Conservation (phyloP, 2,797 vertebrate genomes). For the Characodon lateralis region DNA sequence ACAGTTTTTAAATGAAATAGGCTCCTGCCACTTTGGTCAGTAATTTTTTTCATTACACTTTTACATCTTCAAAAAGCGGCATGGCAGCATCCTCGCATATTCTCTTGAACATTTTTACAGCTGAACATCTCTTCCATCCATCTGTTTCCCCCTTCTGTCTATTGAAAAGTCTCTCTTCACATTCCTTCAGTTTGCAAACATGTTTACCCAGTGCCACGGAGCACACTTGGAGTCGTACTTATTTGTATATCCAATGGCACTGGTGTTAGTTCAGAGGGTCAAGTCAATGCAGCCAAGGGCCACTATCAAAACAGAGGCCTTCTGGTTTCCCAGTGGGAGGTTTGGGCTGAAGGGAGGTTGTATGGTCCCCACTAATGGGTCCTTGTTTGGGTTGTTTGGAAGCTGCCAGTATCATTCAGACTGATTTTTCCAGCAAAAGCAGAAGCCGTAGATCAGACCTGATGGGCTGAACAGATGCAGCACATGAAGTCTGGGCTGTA, state of each 20-base stretch:
- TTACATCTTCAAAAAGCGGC: background rate
- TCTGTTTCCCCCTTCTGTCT: constrained; percentile 11
- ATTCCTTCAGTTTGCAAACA: constrained; percentile 54
- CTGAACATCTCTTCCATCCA: background rate
- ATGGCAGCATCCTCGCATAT: background rate
- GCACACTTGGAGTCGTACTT: constrained; percentile 53
- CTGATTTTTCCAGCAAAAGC: constrained; percentile 55
- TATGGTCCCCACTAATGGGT: constrained; percentile 23
- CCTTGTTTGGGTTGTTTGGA: constrained; percentile 52
- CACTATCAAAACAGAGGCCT: constrained; percentile 77
- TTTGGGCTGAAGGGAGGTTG: constrained; percentile 13
- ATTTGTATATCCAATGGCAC: constrained; percentile 62
- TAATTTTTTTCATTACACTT: background rate
- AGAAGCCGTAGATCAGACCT: constrained; percentile 24
- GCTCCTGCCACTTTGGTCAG: background rate
- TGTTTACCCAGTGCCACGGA: constrained; percentile 67
- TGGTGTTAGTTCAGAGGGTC: constrained; percentile 72
- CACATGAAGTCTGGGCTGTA: constrained; percentile 17
- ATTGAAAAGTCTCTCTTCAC: constrained; percentile 33
- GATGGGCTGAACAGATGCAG: constrained; percentile 73
- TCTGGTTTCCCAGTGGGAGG: constrained; percentile 74
- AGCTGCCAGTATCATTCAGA: constrained; percentile 46
- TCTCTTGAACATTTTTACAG: background rate
- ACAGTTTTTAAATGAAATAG: background rate
- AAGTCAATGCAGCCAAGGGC: constrained; percentile 55